A percentile compares a stretch with the other conserved stretches of the same genome.
phyloP scores from a whole-genome alignment of 2,797 vertebrate species.

The Loris lydekkerianus region DNA sequence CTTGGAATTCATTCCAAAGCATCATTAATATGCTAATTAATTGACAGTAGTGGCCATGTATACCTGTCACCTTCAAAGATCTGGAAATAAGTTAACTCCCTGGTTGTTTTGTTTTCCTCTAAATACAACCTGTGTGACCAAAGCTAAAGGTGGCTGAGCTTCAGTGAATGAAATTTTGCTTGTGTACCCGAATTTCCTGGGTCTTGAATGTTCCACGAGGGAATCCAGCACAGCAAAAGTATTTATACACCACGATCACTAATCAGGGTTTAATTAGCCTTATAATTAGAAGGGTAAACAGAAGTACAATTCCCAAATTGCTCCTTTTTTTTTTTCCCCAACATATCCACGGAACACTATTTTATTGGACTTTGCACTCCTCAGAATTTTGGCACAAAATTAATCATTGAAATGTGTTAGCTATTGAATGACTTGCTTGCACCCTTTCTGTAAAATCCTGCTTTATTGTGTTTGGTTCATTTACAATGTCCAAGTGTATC shows the following conservation, averaged over 20 bases:
- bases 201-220: constrained; percentile 81
- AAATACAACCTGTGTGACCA: background rate
- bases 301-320: constrained; percentile 82
- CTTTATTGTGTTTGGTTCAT: constrained; percentile 55
- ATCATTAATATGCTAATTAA: constrained; percentile 38
- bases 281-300: constrained; percentile 85
- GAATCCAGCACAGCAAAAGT: constrained; percentile 80
- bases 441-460: constrained; percentile 53
- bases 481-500: background rate
- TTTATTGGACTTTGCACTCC: constrained; percentile 73
- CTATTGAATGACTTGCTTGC: constrained; percentile 53
- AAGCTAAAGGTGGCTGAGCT: constrained; percentile 45
- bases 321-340: constrained; percentile 74
- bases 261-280: constrained; percentile 85
- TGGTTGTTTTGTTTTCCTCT: background rate
- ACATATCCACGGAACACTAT: constrained; percentile 65
- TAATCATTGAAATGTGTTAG: constrained; percentile 73
- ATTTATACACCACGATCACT: constrained; percentile 80
- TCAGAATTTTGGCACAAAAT: constrained; percentile 71
- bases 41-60: background rate
- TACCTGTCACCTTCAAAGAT: background rate
- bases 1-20: constrained; percentile 2
- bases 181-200: constrained; percentile 80
- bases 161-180: constrained; percentile 61
- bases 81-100: background rate